Evolutionary conservation across 2,797 vertebrate genomes (phyloP).

Genomic region (Mormyrops attenuatus): DNA sequence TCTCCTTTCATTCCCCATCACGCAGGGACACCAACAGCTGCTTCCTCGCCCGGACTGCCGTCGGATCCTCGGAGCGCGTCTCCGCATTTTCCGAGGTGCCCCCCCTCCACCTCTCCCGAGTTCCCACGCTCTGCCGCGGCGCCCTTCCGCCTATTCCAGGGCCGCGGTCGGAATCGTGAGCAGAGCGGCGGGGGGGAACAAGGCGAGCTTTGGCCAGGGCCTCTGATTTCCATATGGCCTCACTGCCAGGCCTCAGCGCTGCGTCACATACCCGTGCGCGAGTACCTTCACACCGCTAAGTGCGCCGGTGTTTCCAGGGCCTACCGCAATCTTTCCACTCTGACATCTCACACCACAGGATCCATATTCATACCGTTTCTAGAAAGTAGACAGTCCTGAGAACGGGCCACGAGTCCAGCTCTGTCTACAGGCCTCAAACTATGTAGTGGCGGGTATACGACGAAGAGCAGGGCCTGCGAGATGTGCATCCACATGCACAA

Average conservation of each 20-base stretch:
- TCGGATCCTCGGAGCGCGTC: not conserved
- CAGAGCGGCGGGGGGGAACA: constrained; percentile 20
- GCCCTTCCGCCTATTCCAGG: constrained; percentile 14
- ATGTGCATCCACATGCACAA: not conserved
- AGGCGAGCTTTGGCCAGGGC: constrained; percentile 20
- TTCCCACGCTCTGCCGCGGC: not conserved
- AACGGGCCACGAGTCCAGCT: not conserved
- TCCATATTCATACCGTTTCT: not conserved
- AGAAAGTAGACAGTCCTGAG: not conserved
- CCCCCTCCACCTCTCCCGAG: not conserved
- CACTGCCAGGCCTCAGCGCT: not conserved
- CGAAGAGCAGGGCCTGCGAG: not conserved
- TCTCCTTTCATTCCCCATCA: not conserved
- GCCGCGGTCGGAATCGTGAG: constrained; percentile 15
- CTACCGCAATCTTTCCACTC: not conserved
- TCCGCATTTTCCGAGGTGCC: not conserved
- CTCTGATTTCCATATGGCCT: not conserved
- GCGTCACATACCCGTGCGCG: not conserved
- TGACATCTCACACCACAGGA: not conserved
- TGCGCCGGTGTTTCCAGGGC: not conserved
- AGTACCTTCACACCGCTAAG: not conserved
- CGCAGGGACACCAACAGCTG: not conserved
- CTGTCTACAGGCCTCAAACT: not conserved
- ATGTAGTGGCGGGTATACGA: not conserved
- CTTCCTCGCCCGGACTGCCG: not conserved